A percentile compares a stretch with the other conserved stretches of the same genome.
These are phyloP conservation scores for Hexactinellida sp. DNA, from an alignment of 37 sponge, comb jelly and placozoan genomes.

Conservation along the genomic window DNA sequence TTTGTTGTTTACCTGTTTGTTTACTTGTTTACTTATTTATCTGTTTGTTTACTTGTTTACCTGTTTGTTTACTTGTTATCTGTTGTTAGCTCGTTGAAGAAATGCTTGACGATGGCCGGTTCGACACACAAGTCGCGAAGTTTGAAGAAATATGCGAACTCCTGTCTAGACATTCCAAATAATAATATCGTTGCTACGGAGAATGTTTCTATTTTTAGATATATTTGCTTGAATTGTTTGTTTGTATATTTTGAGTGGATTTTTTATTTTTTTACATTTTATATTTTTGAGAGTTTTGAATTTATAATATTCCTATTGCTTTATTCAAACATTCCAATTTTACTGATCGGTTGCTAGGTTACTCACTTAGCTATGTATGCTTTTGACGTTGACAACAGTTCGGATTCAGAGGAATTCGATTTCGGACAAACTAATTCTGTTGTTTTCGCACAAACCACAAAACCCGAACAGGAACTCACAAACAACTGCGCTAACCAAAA, in stretches of 20 bases:
- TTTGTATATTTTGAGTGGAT: background rate
- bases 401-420: background rate
- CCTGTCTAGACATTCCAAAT: background rate
- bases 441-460: too few species aligned
- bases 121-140: background rate
- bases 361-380: background rate
- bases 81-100: background rate
- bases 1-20: too few species aligned
- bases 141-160: constrained; percentile 7
- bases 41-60: background rate
- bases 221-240: background rate
- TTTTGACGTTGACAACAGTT: background rate
- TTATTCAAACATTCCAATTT: background rate
- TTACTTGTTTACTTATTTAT: too few species aligned
- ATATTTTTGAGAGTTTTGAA: background rate
- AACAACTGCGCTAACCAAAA: background rate
- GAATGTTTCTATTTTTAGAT: background rate
- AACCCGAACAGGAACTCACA: background rate
- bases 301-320: background rate
- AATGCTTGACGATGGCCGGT: background rate
- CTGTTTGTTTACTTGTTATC: background rate
- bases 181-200: background rate
- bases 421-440: background rate
- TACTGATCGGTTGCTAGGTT: background rate
- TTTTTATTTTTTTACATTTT: background rate